phyloP scores from a whole-genome alignment of 2,888 invertebrate genomes.

The Drosophila kambysellisi region DNA sequence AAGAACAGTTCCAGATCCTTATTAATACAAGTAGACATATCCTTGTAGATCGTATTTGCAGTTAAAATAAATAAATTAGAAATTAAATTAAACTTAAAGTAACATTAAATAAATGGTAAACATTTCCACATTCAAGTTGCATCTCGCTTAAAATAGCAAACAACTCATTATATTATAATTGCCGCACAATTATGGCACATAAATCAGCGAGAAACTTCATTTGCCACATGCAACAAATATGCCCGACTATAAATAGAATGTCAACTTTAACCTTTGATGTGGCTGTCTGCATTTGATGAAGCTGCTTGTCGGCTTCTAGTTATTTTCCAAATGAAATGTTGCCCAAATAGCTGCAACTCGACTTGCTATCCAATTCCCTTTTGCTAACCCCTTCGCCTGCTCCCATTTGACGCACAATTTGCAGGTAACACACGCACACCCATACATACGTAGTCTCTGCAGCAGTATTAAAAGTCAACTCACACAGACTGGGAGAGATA shows the following conservation, averaged over 20 bases:
- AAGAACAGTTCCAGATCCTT: neutral
- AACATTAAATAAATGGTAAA: neutral
- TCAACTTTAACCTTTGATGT: slow-evolving; percentile 22
- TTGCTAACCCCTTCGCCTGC: neutral
- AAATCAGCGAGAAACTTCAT: neutral
- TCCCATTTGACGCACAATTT: slow-evolving; percentile 50
- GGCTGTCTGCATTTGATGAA: slow-evolving; percentile 8
- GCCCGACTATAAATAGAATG: neutral
- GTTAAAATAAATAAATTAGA: neutral
- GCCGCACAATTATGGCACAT: neutral
- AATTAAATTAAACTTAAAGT: neutral
- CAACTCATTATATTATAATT: neutral
- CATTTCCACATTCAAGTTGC: neutral
- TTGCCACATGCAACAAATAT: slow-evolving; percentile 4
- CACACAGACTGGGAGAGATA: neutral
- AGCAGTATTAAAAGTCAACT: slow-evolving; percentile 29
- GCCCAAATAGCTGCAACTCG: slow-evolving; percentile 40
- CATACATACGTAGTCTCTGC: neutral
- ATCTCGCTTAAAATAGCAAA: neutral
- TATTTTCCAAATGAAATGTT: slow-evolving; percentile 34
- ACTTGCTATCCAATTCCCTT: slow-evolving; percentile 3
- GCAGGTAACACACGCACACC: slow-evolving; percentile 37
- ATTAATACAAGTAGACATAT: neutral
- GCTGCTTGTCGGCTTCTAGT: slow-evolving; percentile 12
- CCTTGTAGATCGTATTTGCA: neutral